phyloP scores from a whole-genome alignment of 2,888 invertebrate species.

The Halocaridina rubra region DNA sequence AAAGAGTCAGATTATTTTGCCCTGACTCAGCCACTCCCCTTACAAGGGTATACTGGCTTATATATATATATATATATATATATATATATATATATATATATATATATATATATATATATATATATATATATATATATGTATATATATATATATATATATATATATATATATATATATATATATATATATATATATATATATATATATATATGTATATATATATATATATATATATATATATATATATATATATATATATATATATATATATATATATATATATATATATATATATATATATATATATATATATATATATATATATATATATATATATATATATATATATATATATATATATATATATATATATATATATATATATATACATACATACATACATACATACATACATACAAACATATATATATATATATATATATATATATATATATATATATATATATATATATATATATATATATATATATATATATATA shows the following conservation, averaged over 20 bases:
- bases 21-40: no score
- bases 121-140: not conserved
- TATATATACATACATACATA: constrained; percentile 11
- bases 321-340: not conserved
- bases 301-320: not conserved
- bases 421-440: not conserved
- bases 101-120: not conserved
- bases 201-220: not conserved
- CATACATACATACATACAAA: not conserved
- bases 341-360: not conserved
- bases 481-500: not conserved
- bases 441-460: not conserved
- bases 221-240: not conserved
- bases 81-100: constrained; percentile 11
- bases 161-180: constrained; percentile 1
- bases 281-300: not conserved
- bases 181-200: not conserved
- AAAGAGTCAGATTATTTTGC: no score
- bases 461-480: not conserved
- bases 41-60: no score
- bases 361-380: constrained; percentile 4
- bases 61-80: not conserved
- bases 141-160: not conserved
- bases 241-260: not conserved
- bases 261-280: not conserved